phyloP scores from a whole-genome alignment of 2,797 vertebrate genomes.

The Taeniopygia guttata region DNA sequence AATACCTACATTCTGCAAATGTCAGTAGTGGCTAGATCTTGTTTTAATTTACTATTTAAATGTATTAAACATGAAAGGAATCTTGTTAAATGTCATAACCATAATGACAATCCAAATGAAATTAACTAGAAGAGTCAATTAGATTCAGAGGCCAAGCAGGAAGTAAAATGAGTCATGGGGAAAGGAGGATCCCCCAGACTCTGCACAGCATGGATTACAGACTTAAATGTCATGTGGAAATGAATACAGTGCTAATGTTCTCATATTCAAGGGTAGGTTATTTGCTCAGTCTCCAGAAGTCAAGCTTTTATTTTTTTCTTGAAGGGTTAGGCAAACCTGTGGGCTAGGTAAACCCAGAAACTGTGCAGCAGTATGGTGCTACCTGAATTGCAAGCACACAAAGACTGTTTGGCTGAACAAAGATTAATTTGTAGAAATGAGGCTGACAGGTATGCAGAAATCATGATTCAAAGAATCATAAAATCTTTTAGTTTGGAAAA shows the following conservation, averaged over 20 bases:
- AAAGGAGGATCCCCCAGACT: constrained; percentile 34
- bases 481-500: neutral
- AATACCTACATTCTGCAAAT: neutral
- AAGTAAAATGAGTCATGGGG: constrained; percentile 15
- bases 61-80: constrained; percentile 49
- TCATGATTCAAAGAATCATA: neutral
- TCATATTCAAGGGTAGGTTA: neutral
- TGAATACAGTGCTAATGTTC: constrained; percentile 3
- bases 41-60: constrained; percentile 48
- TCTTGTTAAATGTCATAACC: constrained; percentile 60
- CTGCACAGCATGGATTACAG: neutral
- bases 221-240: constrained; percentile 60
- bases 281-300: neutral
- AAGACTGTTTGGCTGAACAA: neutral
- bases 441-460: neutral
- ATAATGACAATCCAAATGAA: constrained; percentile 57
- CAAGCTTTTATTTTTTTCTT: neutral
- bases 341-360: neutral
- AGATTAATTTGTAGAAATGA: neutral
- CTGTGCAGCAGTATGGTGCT: neutral
- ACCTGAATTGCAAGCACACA: neutral
- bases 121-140: constrained; percentile 57
- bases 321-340: neutral
- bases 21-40: constrained; percentile 3
- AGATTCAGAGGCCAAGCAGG: constrained; percentile 57